Conservation (phyloP, 2,888 invertebrate species). For the Rugalucina vietnamica region DNA sequence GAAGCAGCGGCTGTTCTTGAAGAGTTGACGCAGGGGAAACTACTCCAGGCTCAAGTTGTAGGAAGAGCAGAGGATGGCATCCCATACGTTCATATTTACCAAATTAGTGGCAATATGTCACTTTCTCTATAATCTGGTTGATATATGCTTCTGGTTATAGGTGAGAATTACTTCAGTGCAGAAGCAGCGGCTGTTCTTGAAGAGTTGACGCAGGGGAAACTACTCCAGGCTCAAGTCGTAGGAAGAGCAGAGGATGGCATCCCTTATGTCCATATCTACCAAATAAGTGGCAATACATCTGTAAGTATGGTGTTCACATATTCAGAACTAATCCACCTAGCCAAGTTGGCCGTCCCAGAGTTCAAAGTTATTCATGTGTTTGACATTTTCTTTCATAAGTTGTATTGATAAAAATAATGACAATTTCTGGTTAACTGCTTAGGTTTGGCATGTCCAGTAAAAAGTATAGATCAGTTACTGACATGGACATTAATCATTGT, state of each 20-base stretch:
- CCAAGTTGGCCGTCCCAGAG: no score
- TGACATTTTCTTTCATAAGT: neutral
- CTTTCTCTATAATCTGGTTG: no score
- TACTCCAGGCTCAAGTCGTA: slow-evolving; percentile 94
- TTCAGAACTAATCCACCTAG: no score
- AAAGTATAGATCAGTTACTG: no score
- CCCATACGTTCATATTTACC: slow-evolving; percentile 92
- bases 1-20: slow-evolving; percentile 92
- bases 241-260: slow-evolving; percentile 90
- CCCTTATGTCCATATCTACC: slow-evolving; percentile 92
- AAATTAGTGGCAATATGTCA: slow-evolving; percentile 69
- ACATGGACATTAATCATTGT: no score
- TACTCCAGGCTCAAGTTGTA: slow-evolving; percentile 94
- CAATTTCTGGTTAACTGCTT: no score
- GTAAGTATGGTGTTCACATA: no score
- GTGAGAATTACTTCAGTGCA: slow-evolving; percentile 87
- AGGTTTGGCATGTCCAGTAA: no score
- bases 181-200: slow-evolving; percentile 92
- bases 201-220: slow-evolving; percentile 91
- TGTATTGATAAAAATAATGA: no score
- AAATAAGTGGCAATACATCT: slow-evolving; percentile 67
- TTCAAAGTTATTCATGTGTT: no score
- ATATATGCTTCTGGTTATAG: no score
- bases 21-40: slow-evolving; percentile 91
- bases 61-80: slow-evolving; percentile 90